Evolutionary conservation across 2,888 invertebrate species (phyloP).

Genomic region (Octonoba sinensis): DNA sequence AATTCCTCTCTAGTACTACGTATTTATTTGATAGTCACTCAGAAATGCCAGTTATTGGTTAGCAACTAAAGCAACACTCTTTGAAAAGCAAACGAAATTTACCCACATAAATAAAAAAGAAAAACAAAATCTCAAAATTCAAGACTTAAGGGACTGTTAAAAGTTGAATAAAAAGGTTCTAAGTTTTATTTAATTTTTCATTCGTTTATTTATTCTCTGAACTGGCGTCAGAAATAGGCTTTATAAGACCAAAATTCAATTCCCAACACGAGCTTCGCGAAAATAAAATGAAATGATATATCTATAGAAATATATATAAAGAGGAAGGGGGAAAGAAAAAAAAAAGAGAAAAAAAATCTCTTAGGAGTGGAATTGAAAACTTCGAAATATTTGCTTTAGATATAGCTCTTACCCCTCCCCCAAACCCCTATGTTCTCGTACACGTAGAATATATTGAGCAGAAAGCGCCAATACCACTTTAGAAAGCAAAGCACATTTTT

Average conservation of each 20-base stretch:
- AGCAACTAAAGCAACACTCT: no score
- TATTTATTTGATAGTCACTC: not conserved
- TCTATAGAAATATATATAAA: conserved; percentile 5
- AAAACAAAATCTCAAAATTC: no score
- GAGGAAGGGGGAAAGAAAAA: not conserved
- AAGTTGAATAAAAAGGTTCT: no score
- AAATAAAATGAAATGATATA: conserved; percentile 23
- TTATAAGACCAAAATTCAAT: conserved; percentile 6
- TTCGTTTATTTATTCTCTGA: conserved; percentile 22
- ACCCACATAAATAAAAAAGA: no score
- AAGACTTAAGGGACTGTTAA: no score
- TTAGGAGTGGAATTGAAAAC: conserved; percentile 2
- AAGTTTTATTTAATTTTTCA: not conserved
- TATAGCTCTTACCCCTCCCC: conserved; percentile 16
- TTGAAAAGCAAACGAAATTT: no score
- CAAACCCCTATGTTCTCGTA: not conserved
- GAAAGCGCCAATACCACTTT: conserved; percentile 46
- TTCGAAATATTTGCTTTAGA: conserved; percentile 50
- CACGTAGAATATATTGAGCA: conserved; percentile 41
- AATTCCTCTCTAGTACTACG: not conserved
- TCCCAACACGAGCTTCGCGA: conserved; percentile 1
- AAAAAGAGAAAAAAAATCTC: not conserved
- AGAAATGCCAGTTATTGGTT: not conserved
- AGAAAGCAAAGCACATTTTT: conserved; percentile 58
- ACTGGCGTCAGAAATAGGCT: not conserved